Evolutionary conservation across 2,888 invertebrate genomes (phyloP).

Genomic region (Ophion costatus): DNA sequence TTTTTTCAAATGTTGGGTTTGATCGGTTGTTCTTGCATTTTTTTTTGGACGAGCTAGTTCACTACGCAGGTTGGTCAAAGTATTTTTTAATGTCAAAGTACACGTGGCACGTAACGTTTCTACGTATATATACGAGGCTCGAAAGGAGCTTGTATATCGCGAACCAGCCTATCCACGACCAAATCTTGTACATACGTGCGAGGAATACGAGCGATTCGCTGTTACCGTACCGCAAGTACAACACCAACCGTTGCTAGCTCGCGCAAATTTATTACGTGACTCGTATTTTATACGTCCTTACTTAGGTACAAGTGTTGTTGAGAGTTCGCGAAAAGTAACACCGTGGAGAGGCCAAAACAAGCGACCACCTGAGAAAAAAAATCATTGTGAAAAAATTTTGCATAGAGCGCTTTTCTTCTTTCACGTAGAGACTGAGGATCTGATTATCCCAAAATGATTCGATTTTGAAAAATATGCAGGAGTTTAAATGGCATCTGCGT

Average conservation of each 20-base stretch:
- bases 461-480: not conserved
- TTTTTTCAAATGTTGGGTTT: not conserved
- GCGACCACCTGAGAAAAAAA: not conserved
- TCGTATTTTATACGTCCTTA: conserved; percentile 39
- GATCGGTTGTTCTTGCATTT: not conserved
- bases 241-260: conserved; percentile 32
- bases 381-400: not conserved
- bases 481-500: not conserved
- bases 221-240: conserved; percentile 41
- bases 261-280: conserved; percentile 56
- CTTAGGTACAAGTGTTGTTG: conserved; percentile 43
- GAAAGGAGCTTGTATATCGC: conserved; percentile 41
- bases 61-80: not conserved
- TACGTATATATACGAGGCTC: conserved; percentile 11
- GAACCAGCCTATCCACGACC: conserved; percentile 45
- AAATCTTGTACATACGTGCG: conserved; percentile 53
- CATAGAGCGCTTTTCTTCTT: not conserved
- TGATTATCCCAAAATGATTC: not conserved
- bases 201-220: conserved; percentile 60
- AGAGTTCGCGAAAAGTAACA: conserved; percentile 25
- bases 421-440: not conserved
- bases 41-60: not conserved
- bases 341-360: not conserved
- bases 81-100: conserved; percentile 46
- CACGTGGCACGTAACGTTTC: conserved; percentile 28